A percentile compares a stretch with the other conserved stretches of the same genome.
Conservation (phyloP, 2,888 invertebrate species). For the Nipponacmea schrenckii region DNA sequence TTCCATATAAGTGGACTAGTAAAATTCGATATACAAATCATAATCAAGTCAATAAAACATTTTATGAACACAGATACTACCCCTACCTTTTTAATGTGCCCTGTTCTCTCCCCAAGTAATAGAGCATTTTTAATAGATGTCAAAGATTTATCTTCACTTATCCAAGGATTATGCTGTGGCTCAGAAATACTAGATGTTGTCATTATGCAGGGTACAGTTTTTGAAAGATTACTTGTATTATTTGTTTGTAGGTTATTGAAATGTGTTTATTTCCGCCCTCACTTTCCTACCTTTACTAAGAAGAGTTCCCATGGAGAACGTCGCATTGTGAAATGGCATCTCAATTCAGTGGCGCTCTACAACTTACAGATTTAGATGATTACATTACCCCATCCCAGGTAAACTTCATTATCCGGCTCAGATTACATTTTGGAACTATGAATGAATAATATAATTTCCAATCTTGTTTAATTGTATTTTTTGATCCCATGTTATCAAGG, state of each 20-base stretch:
- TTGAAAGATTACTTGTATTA: too few species aligned
- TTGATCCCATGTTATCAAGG: too few species aligned
- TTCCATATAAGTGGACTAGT: too few species aligned
- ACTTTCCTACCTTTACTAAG: background rate
- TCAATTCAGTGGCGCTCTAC: slow-evolving; percentile 91
- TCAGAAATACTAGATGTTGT: slow-evolving; percentile 1
- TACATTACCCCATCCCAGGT: slow-evolving; percentile 98
- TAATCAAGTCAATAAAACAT: too few species aligned
- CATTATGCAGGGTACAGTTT: background rate
- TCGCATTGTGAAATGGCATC: slow-evolving; percentile 40
- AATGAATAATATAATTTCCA: too few species aligned
- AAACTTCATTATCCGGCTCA: slow-evolving; percentile 33
- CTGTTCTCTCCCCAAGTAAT: slow-evolving; percentile 41
- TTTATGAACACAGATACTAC: background rate
- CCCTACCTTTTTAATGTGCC: slow-evolving; percentile 39
- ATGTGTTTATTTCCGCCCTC: background rate
- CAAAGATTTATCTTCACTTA: slow-evolving; percentile 35
- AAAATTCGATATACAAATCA: too few species aligned
- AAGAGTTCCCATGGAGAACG: background rate
- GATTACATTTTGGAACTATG: too few species aligned
- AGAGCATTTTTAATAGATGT: slow-evolving; percentile 36
- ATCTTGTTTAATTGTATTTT: too few species aligned
- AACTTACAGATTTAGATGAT: slow-evolving; percentile 95
- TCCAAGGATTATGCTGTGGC: slow-evolving; percentile 41
- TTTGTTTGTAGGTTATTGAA: background rate